Conservation (phyloP, 2,113 vertebrate species). For the Chaetops frenatus region DNA sequence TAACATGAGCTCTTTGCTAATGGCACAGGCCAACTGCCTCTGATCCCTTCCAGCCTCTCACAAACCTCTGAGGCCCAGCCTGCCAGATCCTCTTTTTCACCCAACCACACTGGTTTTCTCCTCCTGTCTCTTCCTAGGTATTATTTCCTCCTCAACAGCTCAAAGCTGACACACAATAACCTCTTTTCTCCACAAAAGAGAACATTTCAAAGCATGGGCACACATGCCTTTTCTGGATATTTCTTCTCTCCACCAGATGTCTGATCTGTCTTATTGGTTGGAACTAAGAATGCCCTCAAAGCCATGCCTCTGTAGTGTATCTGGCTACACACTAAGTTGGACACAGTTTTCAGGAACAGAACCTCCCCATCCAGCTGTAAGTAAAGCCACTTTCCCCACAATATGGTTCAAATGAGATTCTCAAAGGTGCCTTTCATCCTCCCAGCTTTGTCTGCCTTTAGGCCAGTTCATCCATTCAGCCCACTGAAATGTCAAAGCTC, state of each 20-base stretch:
- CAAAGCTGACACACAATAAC: not conserved
- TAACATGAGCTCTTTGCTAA: not conserved
- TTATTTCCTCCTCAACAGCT: not conserved
- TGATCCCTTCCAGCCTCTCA: not conserved
- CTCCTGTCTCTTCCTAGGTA: not conserved
- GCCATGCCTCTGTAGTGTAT: not conserved
- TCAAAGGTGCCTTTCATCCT: conserved; percentile 52
- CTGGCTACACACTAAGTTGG: not conserved
- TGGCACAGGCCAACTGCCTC: not conserved
- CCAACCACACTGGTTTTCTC: not conserved
- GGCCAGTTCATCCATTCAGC: conserved; percentile 8
- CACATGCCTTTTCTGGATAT: not conserved
- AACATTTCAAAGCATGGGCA: not conserved
- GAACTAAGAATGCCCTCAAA: not conserved
- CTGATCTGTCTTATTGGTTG: not conserved
- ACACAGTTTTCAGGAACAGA: not conserved
- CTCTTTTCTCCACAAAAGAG: not conserved
- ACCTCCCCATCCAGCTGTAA: not conserved
- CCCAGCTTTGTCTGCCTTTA: not conserved
- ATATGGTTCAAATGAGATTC: not conserved
- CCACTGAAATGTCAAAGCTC: conserved; percentile 56
- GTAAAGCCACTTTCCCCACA: not conserved
- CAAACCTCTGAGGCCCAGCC: not conserved
- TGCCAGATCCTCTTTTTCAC: not conserved
- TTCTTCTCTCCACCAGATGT: not conserved